Conservation (phyloP, 2,888 invertebrate species). For the Drosophila subquinaria region DNA sequence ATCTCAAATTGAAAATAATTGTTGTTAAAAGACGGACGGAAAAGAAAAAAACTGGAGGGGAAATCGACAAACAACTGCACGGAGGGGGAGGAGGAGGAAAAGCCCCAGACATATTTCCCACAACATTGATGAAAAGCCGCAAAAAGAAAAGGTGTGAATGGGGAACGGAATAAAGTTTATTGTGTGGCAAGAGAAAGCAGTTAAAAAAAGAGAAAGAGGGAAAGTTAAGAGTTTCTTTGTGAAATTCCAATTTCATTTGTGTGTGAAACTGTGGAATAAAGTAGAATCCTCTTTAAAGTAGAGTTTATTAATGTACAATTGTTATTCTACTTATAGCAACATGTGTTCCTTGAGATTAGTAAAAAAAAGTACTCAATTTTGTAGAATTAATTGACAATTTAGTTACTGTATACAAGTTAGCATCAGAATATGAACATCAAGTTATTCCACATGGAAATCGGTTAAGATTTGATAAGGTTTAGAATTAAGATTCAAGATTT, state of each 20-base stretch:
- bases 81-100: neutral
- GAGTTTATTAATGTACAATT: neutral
- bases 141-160: slow-evolving; percentile 25
- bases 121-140: slow-evolving; percentile 25
- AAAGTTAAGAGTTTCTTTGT: neutral
- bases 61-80: slow-evolving; percentile 20
- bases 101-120: slow-evolving; percentile 18
- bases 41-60: neutral
- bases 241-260: neutral
- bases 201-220: neutral
- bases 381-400: neutral
- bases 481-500: too few relatives aligned
- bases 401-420: neutral
- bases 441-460: too few relatives aligned
- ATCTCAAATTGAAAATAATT: slow-evolving; percentile 79
- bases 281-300: slow-evolving; percentile 5
- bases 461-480: too few relatives aligned
- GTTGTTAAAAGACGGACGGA: slow-evolving; percentile 43
- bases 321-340: neutral
- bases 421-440: too few relatives aligned
- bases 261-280: neutral
- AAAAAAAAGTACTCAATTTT: neutral
- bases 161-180: slow-evolving; percentile 21
- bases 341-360: neutral
- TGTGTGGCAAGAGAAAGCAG: neutral